phyloP scores from a whole-genome alignment of 2,888 invertebrate species.

The Dromius quadrimaculatus region DNA sequence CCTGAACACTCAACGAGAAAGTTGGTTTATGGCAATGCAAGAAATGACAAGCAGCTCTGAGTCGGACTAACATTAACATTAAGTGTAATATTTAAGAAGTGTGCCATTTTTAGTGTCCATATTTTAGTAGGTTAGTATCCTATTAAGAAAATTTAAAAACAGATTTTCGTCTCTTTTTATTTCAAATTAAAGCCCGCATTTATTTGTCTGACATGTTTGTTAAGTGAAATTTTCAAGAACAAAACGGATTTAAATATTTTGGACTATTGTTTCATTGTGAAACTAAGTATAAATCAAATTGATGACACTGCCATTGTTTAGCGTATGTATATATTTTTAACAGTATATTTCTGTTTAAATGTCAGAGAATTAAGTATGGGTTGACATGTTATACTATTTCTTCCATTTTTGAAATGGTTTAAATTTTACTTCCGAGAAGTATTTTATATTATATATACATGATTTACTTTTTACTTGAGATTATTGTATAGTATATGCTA shows the following conservation, averaged over 20 bases:
- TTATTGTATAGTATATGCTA: conserved; percentile 16
- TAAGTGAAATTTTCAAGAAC: no score
- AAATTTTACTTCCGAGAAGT: conserved; percentile 46
- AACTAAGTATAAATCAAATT: conserved; percentile 12
- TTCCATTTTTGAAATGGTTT: conserved; percentile 41
- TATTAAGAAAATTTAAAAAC: conserved; percentile 15
- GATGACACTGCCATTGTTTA: conserved; percentile 29
- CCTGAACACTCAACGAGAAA: conserved; percentile 65
- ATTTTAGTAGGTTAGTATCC: conserved; percentile 25
- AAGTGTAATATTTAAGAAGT: conserved; percentile 34
- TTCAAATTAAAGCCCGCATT: conserved; percentile 31
- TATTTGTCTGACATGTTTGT: conserved; percentile 19
- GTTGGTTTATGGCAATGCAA: conserved; percentile 71
- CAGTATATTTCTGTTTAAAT: conserved; percentile 1
- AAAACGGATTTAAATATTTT: no score
- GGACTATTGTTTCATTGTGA: no score
- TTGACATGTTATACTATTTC: not conserved
- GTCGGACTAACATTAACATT: conserved; percentile 55
- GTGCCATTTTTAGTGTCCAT: conserved; percentile 51
- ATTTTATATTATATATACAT: conserved; percentile 20
- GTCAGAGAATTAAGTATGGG: conserved; percentile 21
- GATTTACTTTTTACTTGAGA: conserved; percentile 19
- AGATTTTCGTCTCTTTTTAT: conserved; percentile 6
- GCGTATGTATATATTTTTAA: not conserved
- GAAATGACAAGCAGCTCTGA: conserved; percentile 66